Evolutionary conservation across 2,797 vertebrate genomes (phyloP), one percentile per base, ranked within the genome.

Genomic region (Pseudochromis fuscus): DNA sequence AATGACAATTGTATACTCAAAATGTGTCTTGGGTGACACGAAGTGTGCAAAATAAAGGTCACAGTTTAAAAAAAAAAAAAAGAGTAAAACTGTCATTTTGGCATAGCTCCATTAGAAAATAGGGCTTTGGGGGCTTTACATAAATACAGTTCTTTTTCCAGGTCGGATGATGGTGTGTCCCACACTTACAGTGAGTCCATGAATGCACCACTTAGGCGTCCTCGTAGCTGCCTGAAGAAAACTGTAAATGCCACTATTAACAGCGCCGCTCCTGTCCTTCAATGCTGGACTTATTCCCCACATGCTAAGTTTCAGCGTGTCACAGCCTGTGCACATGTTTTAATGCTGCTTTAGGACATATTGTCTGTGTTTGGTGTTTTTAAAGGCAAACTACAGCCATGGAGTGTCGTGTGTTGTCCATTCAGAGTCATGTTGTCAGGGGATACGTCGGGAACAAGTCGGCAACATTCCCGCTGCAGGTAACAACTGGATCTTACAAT

Each of bases 391-490:
- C 18, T 5, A 35, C 59, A 4, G 88, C 59, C 31, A 93, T 91
- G 88, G 95, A 96, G 91, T 96, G 96, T 78, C 93, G 97, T 52
- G 95, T 98, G 77, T 91, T 98, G 66, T 98, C 97, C 57, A 95
- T 98, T 77, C 97, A 98, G 93, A 98, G 97, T 94, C 96, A 98
- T 61, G 97, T 98, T 90, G 96, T 98, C 79, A 94, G 97, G 74
- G 97, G 97, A 88, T 98, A 97, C 86, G 96, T 98, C 24, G 97
- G 96, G 85, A 98, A 98, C 92, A 96, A 96, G 84, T 96, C 97
- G 24, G 96, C 97, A 18, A 91, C 95, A 8, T 98, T 98, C 73
- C 97, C 97, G 24, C 80, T 98, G 88, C 97, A 98, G 96, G 97
- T 98, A 88, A 93, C 86, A 66, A 7, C 21, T 7, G 1, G 11